These are phyloP conservation scores for Leptura quadrifasciata DNA, from an alignment of 2,888 invertebrate genomes.

Conservation along the genomic window DNA sequence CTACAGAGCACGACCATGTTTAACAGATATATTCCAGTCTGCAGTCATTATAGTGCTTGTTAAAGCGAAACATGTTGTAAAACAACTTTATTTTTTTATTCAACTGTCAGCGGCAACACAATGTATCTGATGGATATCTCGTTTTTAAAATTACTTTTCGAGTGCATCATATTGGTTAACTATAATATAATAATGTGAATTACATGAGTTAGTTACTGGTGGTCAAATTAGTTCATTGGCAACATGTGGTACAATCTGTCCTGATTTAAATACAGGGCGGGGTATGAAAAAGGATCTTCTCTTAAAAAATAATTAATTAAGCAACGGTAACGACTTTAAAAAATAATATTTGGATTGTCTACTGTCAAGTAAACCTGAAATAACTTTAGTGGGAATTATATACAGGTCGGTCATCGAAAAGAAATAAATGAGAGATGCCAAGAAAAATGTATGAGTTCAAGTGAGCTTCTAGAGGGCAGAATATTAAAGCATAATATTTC, in stretches of 20 bases:
- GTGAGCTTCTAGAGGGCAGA: too few species aligned
- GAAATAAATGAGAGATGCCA: too few species aligned
- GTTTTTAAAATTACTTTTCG: constrained; percentile 12
- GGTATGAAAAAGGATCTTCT: not conserved
- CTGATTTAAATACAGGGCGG: not conserved
- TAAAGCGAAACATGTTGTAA: constrained; percentile 37
- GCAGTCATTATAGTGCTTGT: constrained; percentile 17
- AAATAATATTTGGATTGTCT: too few species aligned
- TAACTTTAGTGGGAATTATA: too few species aligned
- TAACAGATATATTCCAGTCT: constrained; percentile 30
- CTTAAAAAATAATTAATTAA: too few species aligned
- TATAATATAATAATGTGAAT: constrained; percentile 18
- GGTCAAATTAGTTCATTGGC: constrained; percentile 11
- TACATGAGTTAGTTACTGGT: constrained; percentile 8
- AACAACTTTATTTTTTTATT: constrained; percentile 35
- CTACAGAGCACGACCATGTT: constrained; percentile 13
- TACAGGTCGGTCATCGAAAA: too few species aligned
- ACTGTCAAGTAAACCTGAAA: too few species aligned
- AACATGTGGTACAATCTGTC: not conserved
- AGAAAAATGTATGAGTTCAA: too few species aligned
- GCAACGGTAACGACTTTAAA: too few species aligned
- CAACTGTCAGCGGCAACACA: constrained; percentile 30
- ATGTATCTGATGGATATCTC: constrained; percentile 14
- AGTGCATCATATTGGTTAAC: constrained; percentile 6
- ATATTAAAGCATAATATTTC: too few species aligned